These are phyloP conservation scores for Oxyteleia sp. DNA, from an alignment of 2,888 invertebrate species.

Conservation along the genomic window DNA sequence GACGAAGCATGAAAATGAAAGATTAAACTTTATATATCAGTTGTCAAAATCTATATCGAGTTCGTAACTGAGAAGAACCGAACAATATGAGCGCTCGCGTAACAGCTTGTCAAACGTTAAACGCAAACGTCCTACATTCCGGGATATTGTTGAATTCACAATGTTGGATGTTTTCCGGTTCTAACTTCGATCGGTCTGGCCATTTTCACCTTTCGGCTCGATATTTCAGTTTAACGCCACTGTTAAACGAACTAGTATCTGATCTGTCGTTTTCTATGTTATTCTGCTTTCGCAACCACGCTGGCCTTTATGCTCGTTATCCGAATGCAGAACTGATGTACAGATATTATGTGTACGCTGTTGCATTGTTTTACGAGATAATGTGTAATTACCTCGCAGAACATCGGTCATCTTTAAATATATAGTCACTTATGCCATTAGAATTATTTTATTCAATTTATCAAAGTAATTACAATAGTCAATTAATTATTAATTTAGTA, in stretches of 20 bases:
- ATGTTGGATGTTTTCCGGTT: slow-evolving; percentile 43
- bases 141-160: slow-evolving; percentile 56
- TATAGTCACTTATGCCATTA: no score
- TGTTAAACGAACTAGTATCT: slow-evolving; percentile 23
- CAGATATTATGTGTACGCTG: background rate
- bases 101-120: slow-evolving; percentile 65
- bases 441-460: no score
- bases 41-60: slow-evolving; percentile 33
- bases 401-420: no score
- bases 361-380: no score
- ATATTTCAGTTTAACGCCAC: slow-evolving; percentile 52
- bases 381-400: no score
- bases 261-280: slow-evolving; percentile 26
- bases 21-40: slow-evolving; percentile 23
- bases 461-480: no score
- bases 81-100: slow-evolving; percentile 48
- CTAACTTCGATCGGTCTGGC: slow-evolving; percentile 38
- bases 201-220: slow-evolving; percentile 40
- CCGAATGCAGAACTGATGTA: background rate
- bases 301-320: slow-evolving; percentile 9
- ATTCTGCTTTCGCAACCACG: slow-evolving; percentile 5
- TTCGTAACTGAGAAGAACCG: slow-evolving; percentile 30
- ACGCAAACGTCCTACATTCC: slow-evolving; percentile 60
- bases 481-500: no score
- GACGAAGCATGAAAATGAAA: no score